Evolutionary conservation across 1,140 invertebrate species (phyloP).

Genomic region (Heliconius eleuchia): DNA sequence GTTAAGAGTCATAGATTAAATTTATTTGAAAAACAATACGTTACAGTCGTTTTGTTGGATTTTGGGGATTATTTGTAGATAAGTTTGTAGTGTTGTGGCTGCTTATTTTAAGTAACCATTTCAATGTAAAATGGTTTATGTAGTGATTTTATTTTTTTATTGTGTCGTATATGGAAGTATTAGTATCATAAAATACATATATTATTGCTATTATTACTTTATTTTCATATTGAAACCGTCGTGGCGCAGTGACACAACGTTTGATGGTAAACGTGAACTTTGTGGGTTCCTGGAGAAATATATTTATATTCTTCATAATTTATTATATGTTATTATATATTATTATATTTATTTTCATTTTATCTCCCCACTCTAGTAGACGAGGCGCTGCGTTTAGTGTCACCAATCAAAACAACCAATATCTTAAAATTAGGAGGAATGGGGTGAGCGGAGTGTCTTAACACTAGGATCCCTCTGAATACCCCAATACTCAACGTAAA

Average conservation of each 20-base stretch:
- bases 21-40: conserved; percentile 60
- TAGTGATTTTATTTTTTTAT: background rate
- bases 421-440: background rate
- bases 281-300: background rate
- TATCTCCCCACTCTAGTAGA: background rate
- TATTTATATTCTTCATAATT: no score
- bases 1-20: conserved; percentile 55
- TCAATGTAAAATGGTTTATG: background rate
- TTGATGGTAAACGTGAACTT: background rate
- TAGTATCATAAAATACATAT: no score
- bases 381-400: background rate
- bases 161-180: background rate
- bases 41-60: conserved; percentile 2
- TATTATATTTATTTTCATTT: background rate
- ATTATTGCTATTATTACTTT: no score
- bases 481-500: background rate
- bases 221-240: no score
- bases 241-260: background rate
- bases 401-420: background rate
- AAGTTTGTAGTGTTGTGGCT: background rate
- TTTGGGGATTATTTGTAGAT: background rate
- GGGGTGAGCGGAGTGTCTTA: background rate
- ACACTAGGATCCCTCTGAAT: background rate
- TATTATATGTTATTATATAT: no score
- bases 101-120: background rate